Evolutionary conservation across 2,888 invertebrate genomes (phyloP).

Genomic region (Machimus atricapillus): DNA sequence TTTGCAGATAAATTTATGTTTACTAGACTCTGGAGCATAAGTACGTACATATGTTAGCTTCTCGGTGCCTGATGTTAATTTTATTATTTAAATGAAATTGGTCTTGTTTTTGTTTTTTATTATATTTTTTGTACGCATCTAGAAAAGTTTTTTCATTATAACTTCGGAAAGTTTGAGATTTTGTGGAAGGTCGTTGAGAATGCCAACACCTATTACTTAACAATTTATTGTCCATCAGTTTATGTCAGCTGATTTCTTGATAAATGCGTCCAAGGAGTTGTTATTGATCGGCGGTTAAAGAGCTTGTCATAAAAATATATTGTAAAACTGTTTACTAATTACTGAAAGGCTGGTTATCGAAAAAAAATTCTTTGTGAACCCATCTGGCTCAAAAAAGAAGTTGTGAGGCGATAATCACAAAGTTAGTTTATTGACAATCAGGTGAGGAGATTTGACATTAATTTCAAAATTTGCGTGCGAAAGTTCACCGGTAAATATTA

Average conservation of each 20-base stretch:
- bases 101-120: neutral
- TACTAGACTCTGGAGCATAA: neutral
- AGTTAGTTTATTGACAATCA: too few relatives aligned
- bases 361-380: too few relatives aligned
- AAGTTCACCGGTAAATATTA: too few relatives aligned
- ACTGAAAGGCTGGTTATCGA: too few relatives aligned
- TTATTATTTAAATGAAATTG: neutral
- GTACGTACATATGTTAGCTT: neutral
- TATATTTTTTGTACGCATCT: neutral
- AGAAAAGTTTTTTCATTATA: neutral
- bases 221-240: neutral
- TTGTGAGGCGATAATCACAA: too few relatives aligned
- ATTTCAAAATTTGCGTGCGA: too few relatives aligned
- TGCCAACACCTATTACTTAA: neutral
- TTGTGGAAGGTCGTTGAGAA: neutral
- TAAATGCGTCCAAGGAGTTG: neutral
- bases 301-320: neutral
- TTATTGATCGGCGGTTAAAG: neutral
- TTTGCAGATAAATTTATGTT: neutral
- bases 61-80: neutral
- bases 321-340: neutral
- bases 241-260: neutral
- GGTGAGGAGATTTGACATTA: too few relatives aligned
- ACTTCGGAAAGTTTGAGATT: neutral
- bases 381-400: too few relatives aligned